Evolutionary conservation across 2,888 invertebrate genomes (phyloP).

Genomic region (Nemotelus pantherinus): DNA sequence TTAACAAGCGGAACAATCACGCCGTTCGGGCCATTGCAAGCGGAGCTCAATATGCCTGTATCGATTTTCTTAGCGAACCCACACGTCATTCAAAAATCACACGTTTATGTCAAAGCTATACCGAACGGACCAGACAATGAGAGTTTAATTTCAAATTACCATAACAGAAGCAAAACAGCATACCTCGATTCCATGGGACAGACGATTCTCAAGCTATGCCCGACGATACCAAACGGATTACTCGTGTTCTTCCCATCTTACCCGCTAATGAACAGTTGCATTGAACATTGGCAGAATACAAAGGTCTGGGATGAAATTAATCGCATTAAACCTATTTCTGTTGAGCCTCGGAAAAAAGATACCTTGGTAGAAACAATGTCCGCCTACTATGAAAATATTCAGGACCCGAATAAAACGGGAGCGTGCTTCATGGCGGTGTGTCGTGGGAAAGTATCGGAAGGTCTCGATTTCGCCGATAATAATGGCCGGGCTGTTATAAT

Average conservation of each 20-base stretch:
- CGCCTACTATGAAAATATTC: constrained; percentile 85
- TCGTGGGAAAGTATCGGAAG: constrained; percentile 97
- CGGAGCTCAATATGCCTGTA: constrained; percentile 87
- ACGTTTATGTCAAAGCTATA: constrained; percentile 86
- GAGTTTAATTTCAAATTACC: constrained; percentile 75
- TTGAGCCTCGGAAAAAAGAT: constrained; percentile 89
- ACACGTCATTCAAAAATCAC: constrained; percentile 87
- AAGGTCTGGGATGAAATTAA: constrained; percentile 79
- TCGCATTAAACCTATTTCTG: constrained; percentile 76
- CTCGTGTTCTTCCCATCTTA: constrained; percentile 98
- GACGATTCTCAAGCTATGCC: constrained; percentile 82
- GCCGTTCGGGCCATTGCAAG: constrained; percentile 87
- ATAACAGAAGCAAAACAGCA: constrained; percentile 82
- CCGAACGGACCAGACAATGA: constrained; percentile 76
- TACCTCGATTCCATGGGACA: constrained; percentile 85
- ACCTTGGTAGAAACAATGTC: constrained; percentile 82
- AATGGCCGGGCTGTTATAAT: constrained; percentile 96
- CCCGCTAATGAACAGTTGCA: constrained; percentile 85
- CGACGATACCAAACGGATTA: constrained; percentile 90
- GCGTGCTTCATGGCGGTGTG: constrained; percentile 97
- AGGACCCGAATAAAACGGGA: constrained; percentile 77
- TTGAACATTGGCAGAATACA: constrained; percentile 81
- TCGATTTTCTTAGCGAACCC: constrained; percentile 88
- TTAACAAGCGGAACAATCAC: constrained; percentile 97
- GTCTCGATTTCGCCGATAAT: constrained; percentile 94